Conservation (phyloP, 2,113 vertebrate genomes). For the Sapajus apella region DNA sequence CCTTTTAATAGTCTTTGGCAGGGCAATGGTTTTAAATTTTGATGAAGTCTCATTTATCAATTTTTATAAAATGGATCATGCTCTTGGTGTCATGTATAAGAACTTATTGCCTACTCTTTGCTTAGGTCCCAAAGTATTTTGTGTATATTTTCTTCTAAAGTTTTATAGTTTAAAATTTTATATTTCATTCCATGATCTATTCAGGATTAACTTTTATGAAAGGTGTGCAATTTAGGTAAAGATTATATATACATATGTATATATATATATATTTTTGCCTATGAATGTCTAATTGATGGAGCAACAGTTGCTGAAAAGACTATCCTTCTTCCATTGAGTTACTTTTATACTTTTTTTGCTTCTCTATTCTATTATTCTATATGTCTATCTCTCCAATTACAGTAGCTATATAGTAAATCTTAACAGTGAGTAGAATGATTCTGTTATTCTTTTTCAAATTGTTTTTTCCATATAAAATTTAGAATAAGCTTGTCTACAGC, state of each 20-base stretch:
- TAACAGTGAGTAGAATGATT: background rate
- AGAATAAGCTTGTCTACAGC: background rate
- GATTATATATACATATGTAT: background rate
- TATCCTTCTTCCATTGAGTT: background rate
- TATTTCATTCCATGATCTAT: background rate
- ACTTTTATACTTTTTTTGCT: background rate
- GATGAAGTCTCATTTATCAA: background rate
- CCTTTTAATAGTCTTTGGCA: background rate
- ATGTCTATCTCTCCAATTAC: background rate
- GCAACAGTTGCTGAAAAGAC: background rate
- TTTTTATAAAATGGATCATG: background rate
- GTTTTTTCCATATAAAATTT: background rate
- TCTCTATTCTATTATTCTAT: background rate
- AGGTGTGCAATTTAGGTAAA: background rate
- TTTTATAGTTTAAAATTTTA: background rate
- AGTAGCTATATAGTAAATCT: background rate
- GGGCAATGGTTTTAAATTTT: background rate
- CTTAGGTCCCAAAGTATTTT: background rate
- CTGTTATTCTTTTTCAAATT: background rate
- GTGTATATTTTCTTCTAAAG: background rate
- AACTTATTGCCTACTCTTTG: background rate
- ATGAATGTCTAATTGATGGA: background rate
- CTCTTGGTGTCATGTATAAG: background rate
- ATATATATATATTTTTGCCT: background rate
- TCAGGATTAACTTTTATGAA: background rate